Evolutionary conservation across 1,140 invertebrate species (phyloP).

Genomic region (Ganaspis sp.): DNA sequence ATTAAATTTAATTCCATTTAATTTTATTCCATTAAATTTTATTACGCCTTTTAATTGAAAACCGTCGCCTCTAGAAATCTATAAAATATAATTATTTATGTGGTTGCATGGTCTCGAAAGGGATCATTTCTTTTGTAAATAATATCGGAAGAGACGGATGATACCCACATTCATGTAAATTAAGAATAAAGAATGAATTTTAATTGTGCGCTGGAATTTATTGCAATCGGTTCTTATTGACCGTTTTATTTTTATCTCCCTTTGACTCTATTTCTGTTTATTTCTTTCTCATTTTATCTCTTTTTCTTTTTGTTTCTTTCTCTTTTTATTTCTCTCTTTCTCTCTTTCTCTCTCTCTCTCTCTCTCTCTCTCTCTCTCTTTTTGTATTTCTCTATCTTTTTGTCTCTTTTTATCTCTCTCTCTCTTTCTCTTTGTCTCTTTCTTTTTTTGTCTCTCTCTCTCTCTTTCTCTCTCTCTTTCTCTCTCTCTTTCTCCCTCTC

Average conservation of each 20-base stretch:
- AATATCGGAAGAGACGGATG: background rate
- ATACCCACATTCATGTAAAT: background rate
- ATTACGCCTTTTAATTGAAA: no score
- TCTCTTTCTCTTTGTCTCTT: conserved; percentile 28
- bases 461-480: conserved; percentile 31
- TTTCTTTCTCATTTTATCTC: no score
- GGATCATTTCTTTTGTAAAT: background rate
- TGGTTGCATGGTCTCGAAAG: no score
- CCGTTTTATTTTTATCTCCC: conserved; percentile 37
- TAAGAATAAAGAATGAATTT: background rate
- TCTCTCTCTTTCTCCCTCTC: conserved; percentile 8
- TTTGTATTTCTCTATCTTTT: no score
- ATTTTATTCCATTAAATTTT: no score
- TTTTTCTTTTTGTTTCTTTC: no score
- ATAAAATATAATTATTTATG: no score
- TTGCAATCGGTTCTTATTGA: background rate
- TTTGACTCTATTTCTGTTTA: no score
- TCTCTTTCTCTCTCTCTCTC: conserved; percentile 25
- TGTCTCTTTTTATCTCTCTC: conserved; percentile 10
- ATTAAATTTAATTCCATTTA: no score
- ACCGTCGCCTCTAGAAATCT: no score
- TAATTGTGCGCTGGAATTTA: background rate
- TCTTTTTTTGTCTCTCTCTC: conserved; percentile 35
- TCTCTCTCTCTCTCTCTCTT: conserved; percentile 11
- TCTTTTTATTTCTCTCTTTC: background rate